Evolutionary conservation across 1,140 invertebrate genomes (phyloP), one percentile per base, ranked within the genome.

Genomic region (Drosophila watanabei): DNA sequence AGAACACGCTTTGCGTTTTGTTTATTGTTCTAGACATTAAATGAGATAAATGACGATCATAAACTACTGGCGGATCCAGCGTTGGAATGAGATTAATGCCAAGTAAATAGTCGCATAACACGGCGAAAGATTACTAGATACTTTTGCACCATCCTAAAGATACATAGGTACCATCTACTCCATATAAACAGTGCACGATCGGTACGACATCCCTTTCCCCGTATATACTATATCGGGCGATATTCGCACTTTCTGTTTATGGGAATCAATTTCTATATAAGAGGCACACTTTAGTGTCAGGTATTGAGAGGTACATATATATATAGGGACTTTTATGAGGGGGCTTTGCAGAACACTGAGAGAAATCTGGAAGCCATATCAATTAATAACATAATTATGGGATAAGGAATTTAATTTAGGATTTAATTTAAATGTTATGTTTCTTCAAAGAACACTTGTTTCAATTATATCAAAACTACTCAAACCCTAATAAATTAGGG

Each of bases 21-120:
- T 82, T 82, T 82, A 72, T 64, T 62, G 45, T 73, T 49, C 52
- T 43, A 41, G 78, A 59, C 78, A 73, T 64, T 66, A 62, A 66
- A 41, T 51, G 46, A 80, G 76, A 80, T 84, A 80, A 71, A 77
- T 65, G 61, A 35, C 39, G 32, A 28, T 54, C 56, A 69, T 82
- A 82, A 79, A 75, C 63, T 39, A 79, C 56, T 35, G 41, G 11
- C 32, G 28, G 13, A 48, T 43, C 37, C 39, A 35, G 37, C 13
- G 11, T 16, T 35, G 72, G 48, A 41, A 73, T 56, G 37, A 52
- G 46, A 66, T 59, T 66, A 76, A 49, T 76, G 54, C 54, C 46
- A 51, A 43, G 54, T 48, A 76, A 65, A 76, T 66, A 77, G 72
- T 75, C 52, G 43, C 59, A 58, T 49, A 70, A 46, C 49, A 57